These are phyloP conservation scores for Microdon myrmicae DNA, from an alignment of 2,888 invertebrate species.

Conservation along the genomic window DNA sequence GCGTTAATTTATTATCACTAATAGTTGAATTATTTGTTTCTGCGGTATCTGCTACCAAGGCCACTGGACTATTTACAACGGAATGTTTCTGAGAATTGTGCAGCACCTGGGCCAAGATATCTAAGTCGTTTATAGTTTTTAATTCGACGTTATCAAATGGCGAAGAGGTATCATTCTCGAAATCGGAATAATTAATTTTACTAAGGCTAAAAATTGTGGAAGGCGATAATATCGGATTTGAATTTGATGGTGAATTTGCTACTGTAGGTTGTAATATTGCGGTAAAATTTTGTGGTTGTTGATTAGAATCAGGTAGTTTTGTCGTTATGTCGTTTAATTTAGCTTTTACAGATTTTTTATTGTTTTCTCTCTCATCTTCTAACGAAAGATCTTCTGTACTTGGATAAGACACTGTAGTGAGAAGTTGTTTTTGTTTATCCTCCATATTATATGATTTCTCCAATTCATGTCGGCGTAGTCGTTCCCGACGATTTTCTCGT, in stretches of 20 bases:
- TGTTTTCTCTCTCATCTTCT: constrained; percentile 61
- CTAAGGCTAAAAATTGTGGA: constrained; percentile 50
- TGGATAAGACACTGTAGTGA: constrained; percentile 73
- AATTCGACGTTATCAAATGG: constrained; percentile 94
- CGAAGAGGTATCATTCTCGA: constrained; percentile 90
- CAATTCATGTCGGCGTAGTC: constrained; percentile 72
- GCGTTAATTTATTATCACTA: constrained; percentile 8
- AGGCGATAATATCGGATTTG: constrained; percentile 22
- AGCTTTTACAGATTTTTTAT: constrained; percentile 32
- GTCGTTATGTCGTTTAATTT: constrained; percentile 18
- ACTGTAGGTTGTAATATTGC: constrained; percentile 66
- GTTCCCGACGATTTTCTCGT: constrained; percentile 72
- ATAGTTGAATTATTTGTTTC: not conserved
- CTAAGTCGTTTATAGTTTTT: constrained; percentile 92
- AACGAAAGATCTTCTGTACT: constrained; percentile 73
- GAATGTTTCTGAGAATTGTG: constrained; percentile 62
- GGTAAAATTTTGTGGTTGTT: constrained; percentile 60
- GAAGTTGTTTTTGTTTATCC: constrained; percentile 70
- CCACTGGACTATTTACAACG: constrained; percentile 26
- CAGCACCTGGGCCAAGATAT: constrained; percentile 85
- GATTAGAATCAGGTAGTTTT: constrained; percentile 29
- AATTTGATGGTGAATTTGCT: constrained; percentile 47
- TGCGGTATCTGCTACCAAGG: not conserved
- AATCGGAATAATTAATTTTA: constrained; percentile 75
- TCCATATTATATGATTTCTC: constrained; percentile 71